Evolutionary conservation across 2,113 vertebrate species (phyloP), one percentile per base, ranked within the genome.

Genomic region (Tichodroma muraria): DNA sequence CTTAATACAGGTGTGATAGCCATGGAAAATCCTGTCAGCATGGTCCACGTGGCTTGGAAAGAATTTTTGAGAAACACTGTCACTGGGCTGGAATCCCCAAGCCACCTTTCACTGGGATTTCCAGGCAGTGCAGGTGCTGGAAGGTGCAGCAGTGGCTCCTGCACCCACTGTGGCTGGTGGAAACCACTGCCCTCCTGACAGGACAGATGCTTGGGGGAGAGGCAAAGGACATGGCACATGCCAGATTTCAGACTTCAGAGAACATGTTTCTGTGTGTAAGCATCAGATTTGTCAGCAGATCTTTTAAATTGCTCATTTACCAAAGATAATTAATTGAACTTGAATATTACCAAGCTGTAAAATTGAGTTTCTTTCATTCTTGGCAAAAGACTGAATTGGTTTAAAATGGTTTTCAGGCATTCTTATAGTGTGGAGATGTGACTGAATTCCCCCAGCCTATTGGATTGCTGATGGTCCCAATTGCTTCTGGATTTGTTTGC

Each of bases 361-460:
- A 80, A 49, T 59, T 25, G 64, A 31, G 28, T 73, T 79, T 63
- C 8, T 80, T 70, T 59, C 5, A 4, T 73, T 81, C 42, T 60
- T 75, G 35, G n/a, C 15, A 76, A 64, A 87, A 81, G 28, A 8
- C 15, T 68, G 35, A 37, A 57, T 52, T 33, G 8, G 10, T 50
- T 80, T 35, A 66, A 88, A 44, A 11, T 64, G 15, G 4, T 77
- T 88, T 85, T 37, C 12, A 57, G n/a, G 65, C 52, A 68, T 23
- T 11, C 19, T 53, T 68, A 12, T n/a, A 82, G 13, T 35, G 45
- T 12, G 17, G 63, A 69, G 71, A 65, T 0, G 1, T 24, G 64
- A 28, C 17, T 52, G 38, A 66, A 63, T 47, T 25, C 6, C 8
- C 23, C n/a, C 0, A 0, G 31, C 27, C 63, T 37, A 8, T 0